Base-by-base conservation (phyloP, 2,113 vertebrate genomes). In the Talpa occidentalis region DNA sequence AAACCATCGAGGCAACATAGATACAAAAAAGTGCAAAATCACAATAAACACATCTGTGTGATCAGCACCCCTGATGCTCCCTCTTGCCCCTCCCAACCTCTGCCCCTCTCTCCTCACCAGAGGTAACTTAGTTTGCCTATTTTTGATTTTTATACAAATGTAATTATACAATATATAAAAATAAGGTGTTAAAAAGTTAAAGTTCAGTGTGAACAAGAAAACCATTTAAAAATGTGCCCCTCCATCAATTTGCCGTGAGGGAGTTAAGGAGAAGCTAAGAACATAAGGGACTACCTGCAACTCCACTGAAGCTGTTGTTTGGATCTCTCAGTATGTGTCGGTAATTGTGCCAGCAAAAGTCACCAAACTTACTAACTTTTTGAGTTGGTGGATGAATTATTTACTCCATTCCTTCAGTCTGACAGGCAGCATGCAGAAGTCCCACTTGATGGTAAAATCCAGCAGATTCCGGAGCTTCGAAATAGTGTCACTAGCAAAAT, bases 311-410 rank as follows among this genome's bases (percentile, higher is more conserved):
- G 60, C 64, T 88, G 42, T 85, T 85, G 60, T 70, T 81, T 78
- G 60, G 44, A 47, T 74, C 60, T 76, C 67, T 85, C 85, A 80
- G 87, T 92, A 52, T 87, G 73, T 59, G 49, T 47, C 90, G 44
- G 80, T 86, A 19, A 72, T 86, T 64, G n/a, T 69, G 44, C 40
- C 66, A 88, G 73, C 42, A 52, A 5, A 89, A 86, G 72, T 37
- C 92, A 85, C 77, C 79, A 67, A 94, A 77, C 44, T 47, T 77
- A 85, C 54, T 69, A 26, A 76, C 83, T 91, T 84, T 96, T 80
- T 84, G 86, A 94, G 78, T 84, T 93, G 81, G 70, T 62, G 56
- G 88, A 87, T 96, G 96, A 96, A n/a, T 96, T 84, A 85, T 59
- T 87, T 66, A 60, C 40, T 89, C 79, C 24, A 72, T 92, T 37